Conservation (phyloP, 30 jellyfish, hydroid and myxozoan genomes). For the Chironex yamaguchii region DNA sequence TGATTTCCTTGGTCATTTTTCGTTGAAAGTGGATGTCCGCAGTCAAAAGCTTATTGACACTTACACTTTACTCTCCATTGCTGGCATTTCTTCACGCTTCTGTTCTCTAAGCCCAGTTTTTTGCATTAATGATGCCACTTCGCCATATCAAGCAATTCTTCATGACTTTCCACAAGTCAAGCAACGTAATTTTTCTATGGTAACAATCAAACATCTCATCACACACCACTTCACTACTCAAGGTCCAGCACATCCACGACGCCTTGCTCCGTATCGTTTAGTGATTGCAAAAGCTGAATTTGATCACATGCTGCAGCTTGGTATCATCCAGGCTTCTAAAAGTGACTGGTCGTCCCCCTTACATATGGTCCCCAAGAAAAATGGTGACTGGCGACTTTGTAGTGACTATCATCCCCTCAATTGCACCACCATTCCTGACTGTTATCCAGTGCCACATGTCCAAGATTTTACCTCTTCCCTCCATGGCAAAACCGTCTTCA, state of each 20-base stretch:
- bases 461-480: slow-evolving; percentile 55
- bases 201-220: slow-evolving; percentile 7
- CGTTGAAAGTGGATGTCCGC: slow-evolving; percentile 2
- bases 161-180: not conserved
- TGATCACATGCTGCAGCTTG: slow-evolving; percentile 44
- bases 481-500: slow-evolving; percentile 38
- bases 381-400: slow-evolving; percentile 61
- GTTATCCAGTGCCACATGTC: slow-evolving; percentile 65
- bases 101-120: slow-evolving; percentile 8
- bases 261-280: slow-evolving; percentile 13
- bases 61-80: not conserved
- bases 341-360: too few relatives aligned
- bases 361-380: too few relatives aligned
- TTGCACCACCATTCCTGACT: slow-evolving; percentile 31
- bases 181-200: not conserved
- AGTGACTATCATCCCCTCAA: slow-evolving; percentile 67
- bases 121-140: not conserved
- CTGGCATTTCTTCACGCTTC: not conserved
- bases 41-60: slow-evolving; percentile 5
- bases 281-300: slow-evolving; percentile 30
- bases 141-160: not conserved
- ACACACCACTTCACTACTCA: slow-evolving; percentile 11
- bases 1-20: slow-evolving; percentile 16
- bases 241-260: slow-evolving; percentile 17
- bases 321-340: not conserved